Conservation (phyloP, 23 tunicate genomes). For the Corella eumyota region DNA sequence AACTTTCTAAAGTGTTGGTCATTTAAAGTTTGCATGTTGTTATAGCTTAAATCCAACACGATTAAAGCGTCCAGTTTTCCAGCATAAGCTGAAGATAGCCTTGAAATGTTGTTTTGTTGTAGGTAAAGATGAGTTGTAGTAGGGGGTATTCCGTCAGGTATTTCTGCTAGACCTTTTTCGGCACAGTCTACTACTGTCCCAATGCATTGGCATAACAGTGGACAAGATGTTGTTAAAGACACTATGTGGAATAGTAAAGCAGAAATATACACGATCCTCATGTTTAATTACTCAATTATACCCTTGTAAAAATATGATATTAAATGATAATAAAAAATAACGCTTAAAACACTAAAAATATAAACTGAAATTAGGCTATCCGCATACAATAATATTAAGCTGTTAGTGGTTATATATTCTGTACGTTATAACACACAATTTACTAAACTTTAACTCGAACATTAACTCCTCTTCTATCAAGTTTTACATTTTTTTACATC, state of each 20-base stretch:
- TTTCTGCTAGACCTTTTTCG: background rate
- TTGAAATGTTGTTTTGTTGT: conserved; percentile 8
- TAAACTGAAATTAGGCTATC: too few relatives aligned
- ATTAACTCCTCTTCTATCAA: too few relatives aligned
- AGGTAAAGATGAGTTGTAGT: conserved; percentile 1
- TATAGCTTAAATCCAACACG: conserved; percentile 20
- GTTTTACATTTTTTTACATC: too few relatives aligned
- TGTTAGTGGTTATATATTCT: too few relatives aligned
- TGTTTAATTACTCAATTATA: background rate
- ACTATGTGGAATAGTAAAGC: background rate
- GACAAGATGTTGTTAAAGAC: conserved; percentile 1
- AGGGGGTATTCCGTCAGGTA: conserved; percentile 25
- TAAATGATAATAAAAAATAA: background rate
- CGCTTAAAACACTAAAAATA: too few relatives aligned
- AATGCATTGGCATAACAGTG: conserved; percentile 5
- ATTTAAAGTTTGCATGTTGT: background rate
- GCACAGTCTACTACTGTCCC: conserved; percentile 22
- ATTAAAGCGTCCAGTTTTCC: background rate
- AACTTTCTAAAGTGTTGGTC: background rate
- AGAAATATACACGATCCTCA: background rate
- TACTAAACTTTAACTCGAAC: too few relatives aligned
- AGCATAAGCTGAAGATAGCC: background rate
- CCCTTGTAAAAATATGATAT: background rate
- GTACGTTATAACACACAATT: too few relatives aligned
- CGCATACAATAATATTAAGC: too few relatives aligned